phyloP scores from a whole-genome alignment of 2,113 vertebrate species.

The Jacana jacana region DNA sequence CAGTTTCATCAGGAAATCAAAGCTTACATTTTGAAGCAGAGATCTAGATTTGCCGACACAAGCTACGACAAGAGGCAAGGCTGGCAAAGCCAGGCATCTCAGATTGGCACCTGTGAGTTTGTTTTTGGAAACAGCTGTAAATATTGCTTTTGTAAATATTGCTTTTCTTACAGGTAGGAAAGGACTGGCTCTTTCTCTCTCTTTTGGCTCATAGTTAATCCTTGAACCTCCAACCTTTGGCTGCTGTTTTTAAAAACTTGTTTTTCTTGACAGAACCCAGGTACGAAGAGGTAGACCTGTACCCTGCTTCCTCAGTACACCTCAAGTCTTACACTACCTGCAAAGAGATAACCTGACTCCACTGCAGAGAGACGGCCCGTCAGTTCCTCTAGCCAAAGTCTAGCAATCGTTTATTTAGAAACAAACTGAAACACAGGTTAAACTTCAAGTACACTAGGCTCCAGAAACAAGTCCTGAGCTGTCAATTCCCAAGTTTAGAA shows the following conservation, averaged over 20 bases:
- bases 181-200: neutral
- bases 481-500: neutral
- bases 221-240: neutral
- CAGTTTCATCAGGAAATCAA: neutral
- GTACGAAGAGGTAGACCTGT: neutral
- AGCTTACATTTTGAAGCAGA: neutral
- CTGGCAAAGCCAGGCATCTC: neutral
- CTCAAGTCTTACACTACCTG: neutral
- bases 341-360: neutral
- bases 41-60: neutral
- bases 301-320: neutral
- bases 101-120: neutral
- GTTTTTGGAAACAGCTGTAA: neutral
- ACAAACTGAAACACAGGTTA: neutral
- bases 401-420: neutral
- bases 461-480: conserved; percentile 6
- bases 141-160: neutral
- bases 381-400: neutral
- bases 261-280: neutral
- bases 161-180: neutral
- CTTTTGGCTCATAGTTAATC: neutral
- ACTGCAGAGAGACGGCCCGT: neutral
- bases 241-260: neutral
- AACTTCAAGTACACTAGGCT: neutral
- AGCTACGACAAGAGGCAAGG: neutral